phyloP scores from a whole-genome alignment of 1,140 invertebrate genomes.

The Sminthurides bifidus region DNA sequence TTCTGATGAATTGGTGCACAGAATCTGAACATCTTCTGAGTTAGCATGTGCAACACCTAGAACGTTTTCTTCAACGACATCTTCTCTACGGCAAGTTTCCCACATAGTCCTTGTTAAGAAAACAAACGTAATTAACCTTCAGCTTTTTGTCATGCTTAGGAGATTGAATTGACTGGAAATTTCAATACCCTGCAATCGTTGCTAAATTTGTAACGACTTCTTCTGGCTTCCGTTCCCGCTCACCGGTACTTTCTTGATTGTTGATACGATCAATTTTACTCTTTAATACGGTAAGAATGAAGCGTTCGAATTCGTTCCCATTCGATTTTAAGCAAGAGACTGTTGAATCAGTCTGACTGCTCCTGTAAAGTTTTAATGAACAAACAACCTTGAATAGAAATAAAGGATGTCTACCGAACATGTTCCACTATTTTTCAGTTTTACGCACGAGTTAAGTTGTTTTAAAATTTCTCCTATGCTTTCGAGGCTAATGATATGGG shows the following conservation, averaged over 20 bases:
- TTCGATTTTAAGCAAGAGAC: background rate
- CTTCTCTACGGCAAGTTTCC: too few species aligned
- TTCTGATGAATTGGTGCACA: too few species aligned
- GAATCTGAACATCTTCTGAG: too few species aligned
- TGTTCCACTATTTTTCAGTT: background rate
- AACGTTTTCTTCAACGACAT: too few species aligned
- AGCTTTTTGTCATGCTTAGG: too few species aligned
- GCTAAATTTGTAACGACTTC: background rate
- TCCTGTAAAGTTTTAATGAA: background rate
- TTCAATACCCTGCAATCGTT: background rate
- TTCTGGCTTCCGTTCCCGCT: background rate
- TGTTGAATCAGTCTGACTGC: too few species aligned
- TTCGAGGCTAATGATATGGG: constrained; percentile 16
- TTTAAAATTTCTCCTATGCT: constrained; percentile 7
- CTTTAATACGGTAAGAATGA: constrained; percentile 15
- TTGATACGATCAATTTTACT: constrained; percentile 16
- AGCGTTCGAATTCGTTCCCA: constrained; percentile 10
- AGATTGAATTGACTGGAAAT: too few species aligned
- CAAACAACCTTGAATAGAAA: background rate
- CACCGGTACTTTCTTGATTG: constrained; percentile 11
- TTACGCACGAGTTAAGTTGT: constrained; percentile 16
- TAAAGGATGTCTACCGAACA: too few species aligned
- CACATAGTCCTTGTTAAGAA: too few species aligned
- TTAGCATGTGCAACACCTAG: too few species aligned
- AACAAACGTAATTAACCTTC: too few species aligned